Evolutionary conservation across 1,140 invertebrate genomes (phyloP), one percentile per base, ranked within the genome.

Genomic region (Macrobrachium nipponense): DNA sequence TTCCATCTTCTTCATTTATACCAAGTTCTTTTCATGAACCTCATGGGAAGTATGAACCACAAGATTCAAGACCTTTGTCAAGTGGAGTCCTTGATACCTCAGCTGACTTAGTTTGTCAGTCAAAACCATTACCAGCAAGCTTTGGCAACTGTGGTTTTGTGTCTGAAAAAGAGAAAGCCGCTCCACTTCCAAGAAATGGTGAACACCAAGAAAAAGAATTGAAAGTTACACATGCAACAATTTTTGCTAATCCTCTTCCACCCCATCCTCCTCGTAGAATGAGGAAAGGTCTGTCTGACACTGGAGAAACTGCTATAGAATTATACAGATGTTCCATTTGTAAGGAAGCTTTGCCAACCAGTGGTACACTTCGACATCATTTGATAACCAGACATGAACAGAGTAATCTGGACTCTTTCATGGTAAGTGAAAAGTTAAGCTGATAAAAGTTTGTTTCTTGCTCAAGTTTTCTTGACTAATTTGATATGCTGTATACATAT

Each of bases 341-440:
- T 72, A 58, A 77, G 7, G 59, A 64, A 44, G 15, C 61, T 61
- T 70, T 86, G 18, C 84, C n/a, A 15, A 73, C 77, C 6, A 27
- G 51, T 43, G 84, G 51, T 62, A 86, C 84, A 14, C 77, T 86
- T 6, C 23, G 77, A 43, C 84, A 86, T 44, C 84, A 86, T 61
- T 27, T 86, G 12, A 59, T 80, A 23, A 82, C 51, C 18, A 36
- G 15, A 61, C 81, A 82, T 51, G 2, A 59, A 18, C 43, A n/a
- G 7, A 58, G 36, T 6, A 58, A 72, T 58, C 61, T 80, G 18
- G 66, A 60, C 18, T 79, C 75, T 27, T 79, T 59, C 20, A 66
- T 44, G 64, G 80, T 82, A 59, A 82, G 80, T 17, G 51, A 72
- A 2, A 58, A 51, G 23, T 23, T 51, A 12, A 10, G 51, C 12